Conservation (phyloP, 2,888 invertebrate species). For the Rhagonycha lutea region DNA sequence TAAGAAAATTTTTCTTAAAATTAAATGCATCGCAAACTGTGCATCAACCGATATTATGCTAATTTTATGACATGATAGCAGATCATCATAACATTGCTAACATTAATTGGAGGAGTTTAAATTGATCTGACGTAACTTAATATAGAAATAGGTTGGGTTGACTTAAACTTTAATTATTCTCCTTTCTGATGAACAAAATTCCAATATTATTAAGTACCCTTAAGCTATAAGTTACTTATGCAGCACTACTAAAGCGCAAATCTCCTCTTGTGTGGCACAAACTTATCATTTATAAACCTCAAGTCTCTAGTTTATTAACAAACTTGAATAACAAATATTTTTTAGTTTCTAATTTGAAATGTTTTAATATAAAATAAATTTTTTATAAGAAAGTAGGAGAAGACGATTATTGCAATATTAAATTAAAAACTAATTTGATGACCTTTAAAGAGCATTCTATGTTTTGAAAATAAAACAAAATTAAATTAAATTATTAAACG, state of each 20-base stretch:
- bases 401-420: neutral
- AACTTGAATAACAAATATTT: neutral
- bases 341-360: neutral
- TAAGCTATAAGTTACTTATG: slow-evolving; percentile 12
- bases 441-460: neutral
- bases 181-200: slow-evolving; percentile 5
- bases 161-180: slow-evolving; percentile 5
- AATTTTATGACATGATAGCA: neutral
- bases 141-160: neutral
- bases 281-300: neutral
- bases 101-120: neutral
- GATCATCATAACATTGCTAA: neutral
- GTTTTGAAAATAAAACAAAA: neutral
- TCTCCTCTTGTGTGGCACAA: neutral
- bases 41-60: neutral
- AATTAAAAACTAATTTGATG: neutral
- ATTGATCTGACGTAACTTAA: neutral
- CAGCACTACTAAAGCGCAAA: neutral
- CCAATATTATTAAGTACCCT: slow-evolving; percentile 10
- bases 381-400: slow-evolving; percentile 1
- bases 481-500: neutral
- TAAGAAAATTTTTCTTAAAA: neutral
- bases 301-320: neutral
- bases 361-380: neutral
- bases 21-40: neutral